These are phyloP conservation scores for Drosophila oshimai DNA, from an alignment of 1,140 invertebrate species.

Conservation along the genomic window DNA sequence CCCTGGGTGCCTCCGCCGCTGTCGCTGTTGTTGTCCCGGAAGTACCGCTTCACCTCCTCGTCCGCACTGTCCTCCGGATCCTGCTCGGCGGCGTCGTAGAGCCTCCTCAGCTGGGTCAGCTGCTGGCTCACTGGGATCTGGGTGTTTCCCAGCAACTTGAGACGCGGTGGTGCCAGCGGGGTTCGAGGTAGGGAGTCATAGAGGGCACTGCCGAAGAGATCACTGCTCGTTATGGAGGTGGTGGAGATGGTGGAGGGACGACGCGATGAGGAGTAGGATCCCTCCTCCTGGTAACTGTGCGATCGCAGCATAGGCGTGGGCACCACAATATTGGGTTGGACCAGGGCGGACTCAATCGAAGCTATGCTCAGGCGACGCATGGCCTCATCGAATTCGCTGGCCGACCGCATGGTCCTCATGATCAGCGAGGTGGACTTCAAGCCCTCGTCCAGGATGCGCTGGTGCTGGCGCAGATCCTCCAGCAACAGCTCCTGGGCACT, in stretches of 20 bases:
- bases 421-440: conserved; percentile 81
- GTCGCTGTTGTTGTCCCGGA: conserved; percentile 58
- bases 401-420: conserved; percentile 79
- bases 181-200: conserved; percentile 53
- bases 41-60: conserved; percentile 81
- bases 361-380: conserved; percentile 79
- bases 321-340: conserved; percentile 63
- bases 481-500: conserved; percentile 69
- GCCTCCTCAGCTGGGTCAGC: conserved; percentile 63
- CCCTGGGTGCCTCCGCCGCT: conserved; percentile 75
- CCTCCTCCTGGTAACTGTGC: conserved; percentile 72
- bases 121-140: conserved; percentile 75
- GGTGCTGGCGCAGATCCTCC: conserved; percentile 71
- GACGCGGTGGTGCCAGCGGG: conserved; percentile 64
- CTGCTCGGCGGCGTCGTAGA: conserved; percentile 73
- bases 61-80: conserved; percentile 71
- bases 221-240: conserved; percentile 67
- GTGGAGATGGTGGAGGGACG: conserved; percentile 64
- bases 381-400: conserved; percentile 80
- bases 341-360: conserved; percentile 67
- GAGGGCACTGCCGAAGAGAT: conserved; percentile 60
- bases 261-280: conserved; percentile 14
- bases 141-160: conserved; percentile 69
- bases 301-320: conserved; percentile 75
- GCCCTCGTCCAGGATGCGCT: conserved; percentile 74